These are phyloP conservation scores for Bradypodion ventrale DNA, from an alignment of 2,797 vertebrate genomes.

Conservation along the genomic window DNA sequence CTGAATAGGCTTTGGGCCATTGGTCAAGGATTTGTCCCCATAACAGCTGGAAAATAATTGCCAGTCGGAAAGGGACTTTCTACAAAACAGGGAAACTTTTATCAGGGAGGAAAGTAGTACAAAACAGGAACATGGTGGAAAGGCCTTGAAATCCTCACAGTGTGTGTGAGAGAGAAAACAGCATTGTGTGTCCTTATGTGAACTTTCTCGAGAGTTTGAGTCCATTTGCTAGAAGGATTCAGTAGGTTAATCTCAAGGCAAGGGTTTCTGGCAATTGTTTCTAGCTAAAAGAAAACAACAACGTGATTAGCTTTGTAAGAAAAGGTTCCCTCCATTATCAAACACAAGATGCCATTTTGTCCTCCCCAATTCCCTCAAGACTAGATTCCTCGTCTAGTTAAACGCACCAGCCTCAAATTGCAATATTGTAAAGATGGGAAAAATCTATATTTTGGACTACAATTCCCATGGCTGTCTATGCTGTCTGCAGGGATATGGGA, in stretches of 20 bases:
- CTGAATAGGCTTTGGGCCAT: too few species aligned
- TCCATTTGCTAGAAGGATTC: neutral
- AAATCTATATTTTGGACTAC: too few species aligned
- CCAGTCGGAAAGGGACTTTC: neutral
- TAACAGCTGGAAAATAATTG: neutral
- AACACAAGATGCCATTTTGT: too few species aligned
- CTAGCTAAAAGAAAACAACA: neutral
- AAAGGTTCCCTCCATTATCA: too few species aligned
- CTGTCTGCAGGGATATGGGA: too few species aligned
- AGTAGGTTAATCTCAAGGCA: neutral
- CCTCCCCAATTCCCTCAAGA: neutral
- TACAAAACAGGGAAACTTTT: neutral
- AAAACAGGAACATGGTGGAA: neutral
- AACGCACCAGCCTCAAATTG: neutral
- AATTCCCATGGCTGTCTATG: too few species aligned
- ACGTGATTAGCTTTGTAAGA: neutral
- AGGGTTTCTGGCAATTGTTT: too few species aligned
- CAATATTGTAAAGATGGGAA: neutral
- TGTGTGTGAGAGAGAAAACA: neutral
- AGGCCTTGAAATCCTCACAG: neutral
- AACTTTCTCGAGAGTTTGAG: neutral
- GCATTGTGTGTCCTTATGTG: accelerated
- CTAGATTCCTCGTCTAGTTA: too few species aligned
- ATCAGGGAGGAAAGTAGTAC: neutral
- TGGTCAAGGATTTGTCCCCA: too few species aligned